These are phyloP conservation scores for Taenioides sp. DNA, from an alignment of 2,797 vertebrate genomes.

Conservation along the genomic window DNA sequence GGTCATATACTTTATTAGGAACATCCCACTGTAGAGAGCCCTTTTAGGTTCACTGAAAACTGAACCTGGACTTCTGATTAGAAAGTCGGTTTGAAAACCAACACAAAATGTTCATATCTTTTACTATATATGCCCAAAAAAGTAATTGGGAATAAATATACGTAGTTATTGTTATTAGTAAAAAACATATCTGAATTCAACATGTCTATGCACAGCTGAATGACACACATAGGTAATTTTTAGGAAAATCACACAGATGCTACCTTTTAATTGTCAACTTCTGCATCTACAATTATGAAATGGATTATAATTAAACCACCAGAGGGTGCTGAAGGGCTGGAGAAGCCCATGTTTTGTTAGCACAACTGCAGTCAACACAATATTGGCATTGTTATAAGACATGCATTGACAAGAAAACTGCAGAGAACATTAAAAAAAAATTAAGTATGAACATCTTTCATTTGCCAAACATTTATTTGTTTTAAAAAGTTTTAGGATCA, in stretches of 20 bases:
- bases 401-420: not conserved
- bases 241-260: not conserved
- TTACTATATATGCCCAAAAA: too few relatives aligned
- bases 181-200: too few relatives aligned
- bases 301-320: constrained; percentile 32
- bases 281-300: not conserved
- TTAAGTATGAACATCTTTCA: constrained; percentile 40
- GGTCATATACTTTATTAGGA: not conserved
- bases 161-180: too few relatives aligned
- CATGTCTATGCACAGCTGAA: not conserved
- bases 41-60: not conserved
- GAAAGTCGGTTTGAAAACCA: too few relatives aligned
- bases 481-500: constrained; percentile 72
- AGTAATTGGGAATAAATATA: not conserved
- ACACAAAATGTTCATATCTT: too few relatives aligned
- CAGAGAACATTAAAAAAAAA: not conserved
- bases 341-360: not conserved
- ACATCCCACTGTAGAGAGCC: not conserved
- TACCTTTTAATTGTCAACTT: not conserved
- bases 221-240: not conserved
- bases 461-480: constrained; percentile 79
- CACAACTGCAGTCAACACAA: not conserved
- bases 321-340: constrained; percentile 38
- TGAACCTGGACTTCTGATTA: not conserved
- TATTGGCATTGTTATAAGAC: not conserved